A percentile compares a stretch with the other conserved stretches of the same genome.
These are phyloP conservation scores for Chiloscyllium plagiosum DNA, from an alignment of 2,113 vertebrate species.

Conservation along the genomic window DNA sequence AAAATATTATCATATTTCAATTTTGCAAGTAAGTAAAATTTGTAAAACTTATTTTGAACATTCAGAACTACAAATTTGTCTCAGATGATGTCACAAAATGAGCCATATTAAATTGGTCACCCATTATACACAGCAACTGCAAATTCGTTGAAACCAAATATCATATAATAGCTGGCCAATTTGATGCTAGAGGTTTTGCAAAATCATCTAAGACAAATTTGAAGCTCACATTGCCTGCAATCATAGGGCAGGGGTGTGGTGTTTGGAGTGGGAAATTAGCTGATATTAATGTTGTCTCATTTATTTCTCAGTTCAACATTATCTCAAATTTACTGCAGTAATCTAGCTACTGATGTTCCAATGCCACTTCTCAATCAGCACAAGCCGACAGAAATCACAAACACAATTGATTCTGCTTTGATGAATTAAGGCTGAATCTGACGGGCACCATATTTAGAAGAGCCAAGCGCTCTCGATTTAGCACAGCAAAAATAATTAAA, in stretches of 20 bases:
- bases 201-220: neutral
- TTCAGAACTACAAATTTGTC: neutral
- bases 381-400: neutral
- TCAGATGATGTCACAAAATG: neutral
- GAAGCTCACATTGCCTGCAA: neutral
- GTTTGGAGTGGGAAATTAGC: neutral
- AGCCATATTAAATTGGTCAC: neutral
- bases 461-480: conserved; percentile 20
- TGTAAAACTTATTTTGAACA: neutral
- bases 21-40: neutral
- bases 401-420: conserved; percentile 14
- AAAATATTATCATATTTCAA: neutral
- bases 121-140: too few relatives aligned
- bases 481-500: conserved; percentile 34
- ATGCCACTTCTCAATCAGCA: neutral
- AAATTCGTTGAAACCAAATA: neutral
- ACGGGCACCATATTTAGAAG: neutral
- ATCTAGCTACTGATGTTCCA: neutral
- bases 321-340: neutral
- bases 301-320: neutral
- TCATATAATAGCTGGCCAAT: neutral
- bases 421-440: conserved; percentile 12
- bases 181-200: neutral
- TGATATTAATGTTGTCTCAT: neutral
- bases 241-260: neutral